Evolutionary conservation across 1,140 invertebrate genomes (phyloP).

Genomic region (Aphaenogaster floridana): DNA sequence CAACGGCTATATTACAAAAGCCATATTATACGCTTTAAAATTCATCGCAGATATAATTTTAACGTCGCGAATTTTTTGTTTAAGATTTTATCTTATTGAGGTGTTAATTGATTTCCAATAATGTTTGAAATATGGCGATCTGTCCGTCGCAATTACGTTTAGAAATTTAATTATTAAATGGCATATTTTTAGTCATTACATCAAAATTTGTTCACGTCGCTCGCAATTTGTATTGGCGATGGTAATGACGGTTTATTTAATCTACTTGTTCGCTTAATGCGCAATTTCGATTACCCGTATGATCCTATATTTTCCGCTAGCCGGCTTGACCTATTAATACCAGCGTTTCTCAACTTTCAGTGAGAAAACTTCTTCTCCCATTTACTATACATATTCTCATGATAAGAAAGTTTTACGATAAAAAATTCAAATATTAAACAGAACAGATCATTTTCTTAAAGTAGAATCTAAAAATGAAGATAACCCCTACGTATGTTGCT

Average conservation of each 20-base stretch:
- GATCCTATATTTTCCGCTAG: conserved; percentile 39
- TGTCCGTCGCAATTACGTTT: neutral
- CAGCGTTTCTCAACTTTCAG: conserved; percentile 24
- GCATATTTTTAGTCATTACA: conserved; percentile 4
- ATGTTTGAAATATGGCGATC: neutral
- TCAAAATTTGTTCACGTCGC: neutral
- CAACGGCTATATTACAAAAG: conserved; percentile 13
- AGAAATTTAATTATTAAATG: neutral
- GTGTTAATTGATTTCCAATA: neutral
- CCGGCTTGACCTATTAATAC: conserved; percentile 39
- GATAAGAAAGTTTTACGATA: neutral
- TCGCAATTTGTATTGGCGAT: neutral
- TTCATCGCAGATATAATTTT: neutral
- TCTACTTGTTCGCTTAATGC: conserved; percentile 29
- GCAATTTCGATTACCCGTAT: conserved; percentile 47
- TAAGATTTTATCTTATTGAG: conserved; percentile 1
- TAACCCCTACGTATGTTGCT: too few relatives aligned
- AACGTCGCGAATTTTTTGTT: neutral
- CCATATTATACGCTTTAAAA: neutral
- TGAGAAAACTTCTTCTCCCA: conserved; percentile 10
- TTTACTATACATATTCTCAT: neutral
- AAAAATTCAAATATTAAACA: neutral
- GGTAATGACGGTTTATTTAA: conserved; percentile 34
- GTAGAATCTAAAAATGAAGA: neutral
- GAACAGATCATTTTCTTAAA: neutral